Percentiles rank a stretch among this genome's conserved stretches.
Conservation (phyloP, 2,888 invertebrate species). For the Mythimna albipuncta region DNA sequence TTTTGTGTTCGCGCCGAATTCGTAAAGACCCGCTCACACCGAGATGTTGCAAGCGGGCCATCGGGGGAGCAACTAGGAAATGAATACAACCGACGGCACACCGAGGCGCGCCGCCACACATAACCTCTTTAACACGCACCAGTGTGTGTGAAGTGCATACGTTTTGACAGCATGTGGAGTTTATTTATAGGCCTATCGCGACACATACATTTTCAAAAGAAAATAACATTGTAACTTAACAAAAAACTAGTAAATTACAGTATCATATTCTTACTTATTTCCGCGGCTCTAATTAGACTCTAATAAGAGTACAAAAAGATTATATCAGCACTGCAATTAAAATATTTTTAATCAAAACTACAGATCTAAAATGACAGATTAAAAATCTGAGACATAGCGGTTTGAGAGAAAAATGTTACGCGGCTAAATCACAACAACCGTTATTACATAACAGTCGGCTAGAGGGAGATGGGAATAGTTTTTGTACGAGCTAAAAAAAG, state of each 20-base stretch:
- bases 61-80: constrained; percentile 89
- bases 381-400: constrained; percentile 79
- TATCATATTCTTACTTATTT: constrained; percentile 10
- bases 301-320: constrained; percentile 52
- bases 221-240: constrained; percentile 15
- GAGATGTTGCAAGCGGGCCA: constrained; percentile 88
- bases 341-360: constrained; percentile 53
- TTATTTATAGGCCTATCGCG: constrained; percentile 82
- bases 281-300: constrained; percentile 47
- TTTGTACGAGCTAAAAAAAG: constrained; percentile 76
- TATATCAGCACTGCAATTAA: constrained; percentile 54
- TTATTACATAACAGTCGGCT: constrained; percentile 89
- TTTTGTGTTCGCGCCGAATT: constrained; percentile 84
- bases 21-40: constrained; percentile 88
- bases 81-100: constrained; percentile 82
- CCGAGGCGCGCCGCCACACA: constrained; percentile 74
- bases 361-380: constrained; percentile 67
- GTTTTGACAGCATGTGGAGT: constrained; percentile 82
- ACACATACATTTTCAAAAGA: constrained; percentile 45
- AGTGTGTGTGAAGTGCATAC: constrained; percentile 80
- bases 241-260: constrained; percentile 21
- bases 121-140: constrained; percentile 67
- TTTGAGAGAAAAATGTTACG: constrained; percentile 87
- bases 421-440: constrained; percentile 88
- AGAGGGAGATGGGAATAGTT: constrained; percentile 73